Base-by-base conservation (phyloP, 2,113 vertebrate species). In the Eudyptes chrysolophus region DNA sequence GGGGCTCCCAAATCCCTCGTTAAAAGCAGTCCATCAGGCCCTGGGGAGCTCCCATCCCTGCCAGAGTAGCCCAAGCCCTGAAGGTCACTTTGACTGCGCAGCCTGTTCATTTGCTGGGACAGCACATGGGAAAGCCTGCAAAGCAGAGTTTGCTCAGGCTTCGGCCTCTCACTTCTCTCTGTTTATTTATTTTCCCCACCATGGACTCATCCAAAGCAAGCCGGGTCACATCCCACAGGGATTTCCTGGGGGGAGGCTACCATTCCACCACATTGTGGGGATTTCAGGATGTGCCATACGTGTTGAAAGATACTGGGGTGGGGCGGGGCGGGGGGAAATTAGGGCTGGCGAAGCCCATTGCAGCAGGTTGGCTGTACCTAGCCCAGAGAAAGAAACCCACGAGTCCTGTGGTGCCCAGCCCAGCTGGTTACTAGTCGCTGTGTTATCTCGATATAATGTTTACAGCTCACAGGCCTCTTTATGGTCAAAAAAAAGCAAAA, bases 141-240 rank as follows among this genome's bases (percentile, higher is more conserved):
- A 75, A 90, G 78, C 61, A 76, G 60, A 81, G 84, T 76, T 87
- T 87, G 57, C 64, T 95, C 38, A 0, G 1, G 5, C 51, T 74
- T 78, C 55, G 54, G 68, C 81, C 66, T 85, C 84, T 89, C 9
- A 6, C 70, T 90, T 95, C 57, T 54, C 48, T 88, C 75, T 22
- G 49, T 92, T 87, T 96, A 12, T 96, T 96, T 96, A 29, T 90
- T 94, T 34, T 21, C 29, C 48, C 16, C 17, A 3, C 21, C 3
- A 0, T 8, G 19, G 52, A 40, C 34, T 94, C 5, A 0, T 82
- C 57, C 40, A 74, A 94, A 94, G 36, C 74, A 76, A 87, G 55
- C 7, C 2, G 55, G 62, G 74, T 91, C 84, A 90, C 46, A 54
- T 93, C 89, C 77, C 44, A 0, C 24, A 36, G 75, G 71, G 74